Conservation (phyloP, 2,113 vertebrate species). For the Panthera tigris region DNA sequence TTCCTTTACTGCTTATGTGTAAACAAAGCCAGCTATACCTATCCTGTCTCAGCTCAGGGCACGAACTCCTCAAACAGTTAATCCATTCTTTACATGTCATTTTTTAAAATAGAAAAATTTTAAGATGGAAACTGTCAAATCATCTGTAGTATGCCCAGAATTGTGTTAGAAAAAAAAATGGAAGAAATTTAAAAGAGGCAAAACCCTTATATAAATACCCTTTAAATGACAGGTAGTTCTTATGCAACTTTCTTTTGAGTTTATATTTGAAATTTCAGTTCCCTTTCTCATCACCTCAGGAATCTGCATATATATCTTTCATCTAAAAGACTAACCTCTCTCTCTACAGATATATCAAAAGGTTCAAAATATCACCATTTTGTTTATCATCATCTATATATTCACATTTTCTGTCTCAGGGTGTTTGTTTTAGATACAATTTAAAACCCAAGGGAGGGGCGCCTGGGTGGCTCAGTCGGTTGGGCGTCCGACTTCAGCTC, state of each 20-base stretch:
- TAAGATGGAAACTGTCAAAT: background rate
- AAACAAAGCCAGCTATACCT: background rate
- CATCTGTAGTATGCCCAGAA: background rate
- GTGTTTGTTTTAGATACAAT: background rate
- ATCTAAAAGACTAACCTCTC: background rate
- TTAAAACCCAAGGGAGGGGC: background rate
- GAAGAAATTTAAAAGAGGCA: background rate
- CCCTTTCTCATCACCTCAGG: background rate
- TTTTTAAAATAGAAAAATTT: background rate
- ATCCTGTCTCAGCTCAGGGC: background rate
- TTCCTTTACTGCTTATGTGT: background rate
- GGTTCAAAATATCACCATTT: background rate
- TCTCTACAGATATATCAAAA: background rate
- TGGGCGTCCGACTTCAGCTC: too few species aligned
- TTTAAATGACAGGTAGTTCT: background rate
- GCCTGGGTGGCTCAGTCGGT: too few species aligned
- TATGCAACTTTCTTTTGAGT: background rate
- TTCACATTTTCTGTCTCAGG: background rate
- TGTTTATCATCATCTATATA: background rate
- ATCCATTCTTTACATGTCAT: background rate
- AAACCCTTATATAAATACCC: background rate
- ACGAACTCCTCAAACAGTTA: background rate
- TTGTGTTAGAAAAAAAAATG: background rate
- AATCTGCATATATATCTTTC: background rate
- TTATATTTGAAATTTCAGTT: background rate